A percentile compares a stretch with the other conserved stretches of the same genome.
These are phyloP conservation scores for Pseudomyrmex dendroicus DNA, from an alignment of 1,140 invertebrate species.

Conservation along the genomic window DNA sequence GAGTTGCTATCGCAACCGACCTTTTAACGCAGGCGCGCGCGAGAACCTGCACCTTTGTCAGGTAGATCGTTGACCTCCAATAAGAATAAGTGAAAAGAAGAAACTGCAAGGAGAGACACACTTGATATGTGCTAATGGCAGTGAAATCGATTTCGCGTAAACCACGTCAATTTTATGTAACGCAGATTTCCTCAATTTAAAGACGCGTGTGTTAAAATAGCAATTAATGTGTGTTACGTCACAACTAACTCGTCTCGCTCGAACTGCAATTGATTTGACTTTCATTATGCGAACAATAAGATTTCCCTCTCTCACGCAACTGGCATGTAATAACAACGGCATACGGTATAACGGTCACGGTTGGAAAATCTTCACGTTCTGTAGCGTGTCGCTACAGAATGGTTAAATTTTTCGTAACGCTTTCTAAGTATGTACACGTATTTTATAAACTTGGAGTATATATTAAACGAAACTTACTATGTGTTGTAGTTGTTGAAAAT, in stretches of 20 bases:
- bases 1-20: slow-evolving; percentile 51
- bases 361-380: slow-evolving; percentile 35
- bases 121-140: neutral
- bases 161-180: slow-evolving; percentile 4
- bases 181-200: neutral
- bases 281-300: slow-evolving; percentile 17
- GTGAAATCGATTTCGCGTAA: slow-evolving; percentile 18
- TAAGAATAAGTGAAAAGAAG: neutral
- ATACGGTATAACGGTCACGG: neutral
- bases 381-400: slow-evolving; percentile 9
- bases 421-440: slow-evolving; percentile 35
- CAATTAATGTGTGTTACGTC: neutral
- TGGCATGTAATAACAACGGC: neutral
- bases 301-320: slow-evolving; percentile 11
- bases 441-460: neutral
- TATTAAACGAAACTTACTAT: slow-evolving; percentile 27
- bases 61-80: slow-evolving; percentile 40
- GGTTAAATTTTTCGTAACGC: slow-evolving; percentile 20
- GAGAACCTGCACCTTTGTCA: slow-evolving; percentile 9
- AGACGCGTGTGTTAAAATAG: neutral
- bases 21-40: slow-evolving; percentile 18
- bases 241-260: neutral
- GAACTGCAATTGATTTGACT: slow-evolving; percentile 22
- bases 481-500: neutral
- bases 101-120: neutral